These are phyloP conservation scores for Enteromius radiatus DNA, from an alignment of 2,797 vertebrate genomes.

Conservation along the genomic window DNA sequence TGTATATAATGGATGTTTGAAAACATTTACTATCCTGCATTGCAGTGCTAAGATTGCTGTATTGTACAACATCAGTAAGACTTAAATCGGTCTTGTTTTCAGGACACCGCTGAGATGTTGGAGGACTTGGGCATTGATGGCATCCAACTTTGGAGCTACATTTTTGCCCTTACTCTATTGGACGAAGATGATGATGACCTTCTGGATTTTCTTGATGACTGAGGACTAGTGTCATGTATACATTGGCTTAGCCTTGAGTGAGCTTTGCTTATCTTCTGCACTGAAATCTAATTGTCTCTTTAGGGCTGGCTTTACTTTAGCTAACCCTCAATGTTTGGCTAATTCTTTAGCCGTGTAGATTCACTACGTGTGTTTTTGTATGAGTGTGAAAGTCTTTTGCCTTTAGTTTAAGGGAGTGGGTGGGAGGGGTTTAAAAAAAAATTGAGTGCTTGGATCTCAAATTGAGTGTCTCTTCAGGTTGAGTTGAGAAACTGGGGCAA, in stretches of 20 bases:
- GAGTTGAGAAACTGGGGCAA: slow-evolving; percentile 13
- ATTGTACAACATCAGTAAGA: not conserved
- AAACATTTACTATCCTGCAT: not conserved
- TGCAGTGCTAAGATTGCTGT: not conserved
- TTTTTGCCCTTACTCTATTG: slow-evolving; percentile 73
- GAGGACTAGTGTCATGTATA: slow-evolving; percentile 55
- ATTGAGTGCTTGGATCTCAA: slow-evolving; percentile 6
- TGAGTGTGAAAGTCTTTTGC: not conserved
- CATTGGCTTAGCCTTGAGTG: slow-evolving; percentile 9
- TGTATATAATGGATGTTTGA: too few relatives aligned
- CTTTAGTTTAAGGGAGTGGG: not conserved
- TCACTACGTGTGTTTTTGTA: slow-evolving; percentile 1
- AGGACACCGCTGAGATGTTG: slow-evolving; percentile 64
- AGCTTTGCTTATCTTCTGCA: slow-evolving; percentile 26
- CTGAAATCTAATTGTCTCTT: slow-evolving; percentile 14
- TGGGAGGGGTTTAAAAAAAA: not conserved
- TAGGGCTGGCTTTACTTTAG: slow-evolving; percentile 32
- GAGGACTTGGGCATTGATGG: slow-evolving; percentile 71
- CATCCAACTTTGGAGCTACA: slow-evolving; percentile 72
- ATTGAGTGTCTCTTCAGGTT: slow-evolving; percentile 13
- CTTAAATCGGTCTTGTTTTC: not conserved
- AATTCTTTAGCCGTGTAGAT: slow-evolving; percentile 40
- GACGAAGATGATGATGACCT: slow-evolving; percentile 50
- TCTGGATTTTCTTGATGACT: slow-evolving; percentile 60
- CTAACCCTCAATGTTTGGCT: slow-evolving; percentile 42